Evolutionary conservation across 2,797 vertebrate species (phyloP), one percentile per base, ranked within the genome.

Genomic region (Malacoraja senta): DNA sequence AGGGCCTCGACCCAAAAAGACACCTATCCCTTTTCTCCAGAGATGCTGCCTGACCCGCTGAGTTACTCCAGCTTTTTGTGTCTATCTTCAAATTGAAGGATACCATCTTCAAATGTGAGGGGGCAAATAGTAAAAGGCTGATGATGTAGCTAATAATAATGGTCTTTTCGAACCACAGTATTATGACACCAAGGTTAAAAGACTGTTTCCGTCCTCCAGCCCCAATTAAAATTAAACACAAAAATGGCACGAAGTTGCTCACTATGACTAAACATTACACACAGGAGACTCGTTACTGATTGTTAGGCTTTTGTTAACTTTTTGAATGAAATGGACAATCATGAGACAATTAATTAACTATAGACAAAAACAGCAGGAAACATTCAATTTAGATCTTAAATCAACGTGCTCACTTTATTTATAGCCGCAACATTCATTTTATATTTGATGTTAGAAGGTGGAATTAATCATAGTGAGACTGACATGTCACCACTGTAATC

Each of bases 141-240:
- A 88, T 65, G 17, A 8, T 3, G 8, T 35, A 88, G 63, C 0
- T 12, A 88, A 8, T 35, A 88, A 21, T n/a, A 32, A n/a, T 35
- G 61, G 15, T 88, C 61, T 63, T 88, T 32, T 17, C 21, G n/a
- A 86, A 88, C 7, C 19, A 32, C 32, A 21, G n/a, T 68, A 68
- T 24, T 63, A 24, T 68, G n/a, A 88, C 63, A 68, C 61, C 6
- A 88, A 68, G n/a, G 84, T 88, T 88, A 88, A 6, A 53, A 88
- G 35, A 32, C 63, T 35, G 84, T 19, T 88, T 32, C 68, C 1
- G 15, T 19, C 61, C 17, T 35, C 61, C 63, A 88, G 4, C 32
- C 61, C 17, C 35, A 88, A 88, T n/a, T 68, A 88, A 88, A 88
- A 35, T 88, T 63, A 88, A 88, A 88, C 61, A 68, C 81, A 7